These are phyloP conservation scores for Zosterops lateralis DNA, from an alignment of 2,113 vertebrate genomes.

Conservation along the genomic window DNA sequence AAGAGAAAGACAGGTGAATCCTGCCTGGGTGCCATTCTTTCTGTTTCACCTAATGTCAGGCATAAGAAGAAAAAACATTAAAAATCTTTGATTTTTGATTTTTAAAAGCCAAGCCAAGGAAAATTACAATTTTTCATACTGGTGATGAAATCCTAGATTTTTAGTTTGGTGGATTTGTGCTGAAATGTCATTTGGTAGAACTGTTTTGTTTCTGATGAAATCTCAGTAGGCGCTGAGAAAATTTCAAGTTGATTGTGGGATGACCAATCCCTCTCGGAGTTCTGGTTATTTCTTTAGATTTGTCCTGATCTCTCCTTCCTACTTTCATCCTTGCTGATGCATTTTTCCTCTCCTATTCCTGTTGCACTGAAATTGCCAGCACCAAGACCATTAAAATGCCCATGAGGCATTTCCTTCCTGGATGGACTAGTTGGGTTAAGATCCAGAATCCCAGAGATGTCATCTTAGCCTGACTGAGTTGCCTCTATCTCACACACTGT, in stretches of 20 bases:
- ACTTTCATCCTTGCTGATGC: not conserved
- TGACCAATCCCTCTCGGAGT: not conserved
- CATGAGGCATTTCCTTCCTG: not conserved
- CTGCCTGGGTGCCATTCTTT: not conserved
- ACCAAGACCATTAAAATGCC: not conserved
- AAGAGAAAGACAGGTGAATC: not conserved
- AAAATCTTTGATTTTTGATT: not conserved
- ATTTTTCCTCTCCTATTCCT: not conserved
- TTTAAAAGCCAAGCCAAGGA: not conserved
- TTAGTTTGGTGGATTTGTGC: not conserved
- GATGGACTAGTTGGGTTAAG: not conserved
- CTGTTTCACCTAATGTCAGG: not conserved
- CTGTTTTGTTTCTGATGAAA: not conserved
- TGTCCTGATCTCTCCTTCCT: not conserved
- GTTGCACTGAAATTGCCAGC: not conserved
- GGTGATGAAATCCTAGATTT: not conserved
- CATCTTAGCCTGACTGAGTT: not conserved
- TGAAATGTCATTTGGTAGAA: not conserved
- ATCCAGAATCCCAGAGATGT: not conserved
- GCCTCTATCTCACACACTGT: not conserved
- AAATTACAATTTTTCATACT: not conserved
- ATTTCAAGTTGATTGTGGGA: not conserved
- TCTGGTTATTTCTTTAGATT: not conserved
- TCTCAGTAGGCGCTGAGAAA: not conserved
- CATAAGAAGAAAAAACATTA: not conserved